Percentiles rank a stretch among this genome's conserved stretches.
These are phyloP conservation scores for Hydrochoerus hydrochaeris DNA, from an alignment of 2,113 vertebrate genomes.

Conservation along the genomic window DNA sequence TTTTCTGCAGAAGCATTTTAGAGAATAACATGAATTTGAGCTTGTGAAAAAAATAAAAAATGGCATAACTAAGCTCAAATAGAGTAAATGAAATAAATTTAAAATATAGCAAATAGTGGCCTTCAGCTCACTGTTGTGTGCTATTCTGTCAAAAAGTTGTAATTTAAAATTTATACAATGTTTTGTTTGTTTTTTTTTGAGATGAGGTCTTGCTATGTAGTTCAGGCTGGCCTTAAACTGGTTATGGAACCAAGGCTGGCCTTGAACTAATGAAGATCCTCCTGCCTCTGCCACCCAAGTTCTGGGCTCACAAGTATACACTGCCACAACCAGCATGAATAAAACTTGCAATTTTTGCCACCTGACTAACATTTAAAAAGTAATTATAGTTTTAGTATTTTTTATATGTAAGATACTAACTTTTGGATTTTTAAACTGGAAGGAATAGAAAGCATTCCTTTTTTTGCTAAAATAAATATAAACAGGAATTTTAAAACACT, in stretches of 20 bases:
- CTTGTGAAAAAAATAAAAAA: background rate
- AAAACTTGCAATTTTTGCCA: background rate
- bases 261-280: background rate
- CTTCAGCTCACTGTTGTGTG: slow-evolving; percentile 38
- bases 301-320: background rate
- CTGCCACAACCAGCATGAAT: background rate
- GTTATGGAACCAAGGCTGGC: background rate
- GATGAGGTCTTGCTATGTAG: background rate
- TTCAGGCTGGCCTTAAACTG: background rate
- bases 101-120: background rate
- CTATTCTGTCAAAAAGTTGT: background rate
- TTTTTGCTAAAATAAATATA: background rate
- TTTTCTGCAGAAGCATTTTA: background rate
- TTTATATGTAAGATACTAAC: background rate
- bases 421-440: slow-evolving; percentile 21
- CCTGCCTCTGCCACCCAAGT: background rate
- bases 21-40: background rate
- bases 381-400: slow-evolving; percentile 42
- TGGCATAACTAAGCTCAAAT: background rate
- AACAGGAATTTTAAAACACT: slow-evolving; percentile 9
- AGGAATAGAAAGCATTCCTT: background rate
- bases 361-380: background rate
- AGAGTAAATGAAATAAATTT: background rate
- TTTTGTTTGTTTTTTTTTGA: background rate
- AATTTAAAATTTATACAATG: slow-evolving; percentile 19